Evolutionary conservation across 2,888 invertebrate species (phyloP).

Genomic region (Diplazon laetatorius): DNA sequence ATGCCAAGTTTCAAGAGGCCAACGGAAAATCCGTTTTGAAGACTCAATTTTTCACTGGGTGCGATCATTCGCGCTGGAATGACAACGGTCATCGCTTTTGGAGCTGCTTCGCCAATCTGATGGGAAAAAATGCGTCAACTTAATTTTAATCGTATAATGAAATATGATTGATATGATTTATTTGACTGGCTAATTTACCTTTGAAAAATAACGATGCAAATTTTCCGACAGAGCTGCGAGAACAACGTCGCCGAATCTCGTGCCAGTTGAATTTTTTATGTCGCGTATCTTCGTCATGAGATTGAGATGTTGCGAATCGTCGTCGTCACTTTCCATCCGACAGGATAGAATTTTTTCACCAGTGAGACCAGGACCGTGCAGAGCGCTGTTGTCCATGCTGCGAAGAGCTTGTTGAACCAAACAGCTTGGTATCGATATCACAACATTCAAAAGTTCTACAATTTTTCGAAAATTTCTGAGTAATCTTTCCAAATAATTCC

Average conservation of each 20-base stretch:
- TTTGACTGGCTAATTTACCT: conserved; percentile 73
- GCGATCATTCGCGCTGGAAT: conserved; percentile 75
- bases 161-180: no score
- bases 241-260: conserved; percentile 83
- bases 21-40: conserved; percentile 84
- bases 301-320: conserved; percentile 75
- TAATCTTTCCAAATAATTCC: conserved; percentile 17
- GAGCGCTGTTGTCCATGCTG: conserved; percentile 80
- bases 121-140: conserved; percentile 5
- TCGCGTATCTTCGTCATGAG: conserved; percentile 76
- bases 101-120: conserved; percentile 68
- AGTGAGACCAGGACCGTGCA: conserved; percentile 82
- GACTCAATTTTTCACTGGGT: conserved; percentile 68
- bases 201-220: conserved; percentile 81
- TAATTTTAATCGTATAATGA: no score
- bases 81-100: conserved; percentile 75
- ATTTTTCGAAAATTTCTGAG: conserved; percentile 23
- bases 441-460: conserved; percentile 32
- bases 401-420: conserved; percentile 74
- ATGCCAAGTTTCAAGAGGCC: conserved; percentile 83
- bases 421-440: conserved; percentile 69
- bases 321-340: conserved; percentile 71
- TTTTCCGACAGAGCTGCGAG: conserved; percentile 83
- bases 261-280: conserved; percentile 73
- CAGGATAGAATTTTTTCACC: conserved; percentile 81